Evolutionary conservation across 2,888 invertebrate genomes (phyloP).

Genomic region (Asteroscopus sphinx): DNA sequence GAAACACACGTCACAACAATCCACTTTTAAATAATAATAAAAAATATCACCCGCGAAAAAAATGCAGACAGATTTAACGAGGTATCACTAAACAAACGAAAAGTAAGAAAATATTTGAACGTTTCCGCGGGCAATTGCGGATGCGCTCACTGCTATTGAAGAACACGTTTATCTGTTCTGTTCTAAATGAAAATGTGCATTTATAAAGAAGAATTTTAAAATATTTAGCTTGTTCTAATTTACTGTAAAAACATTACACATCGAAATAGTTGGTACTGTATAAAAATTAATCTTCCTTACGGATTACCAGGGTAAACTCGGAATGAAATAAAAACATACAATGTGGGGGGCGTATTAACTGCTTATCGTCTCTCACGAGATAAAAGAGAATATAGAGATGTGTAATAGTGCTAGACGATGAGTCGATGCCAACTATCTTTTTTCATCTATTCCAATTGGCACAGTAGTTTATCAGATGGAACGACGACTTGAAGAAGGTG

Average conservation of each 20-base stretch:
- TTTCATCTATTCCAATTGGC: slow-evolving; percentile 15
- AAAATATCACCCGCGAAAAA: background rate
- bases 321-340: slow-evolving; percentile 3
- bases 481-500: no score
- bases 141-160: background rate
- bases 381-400: slow-evolving; percentile 8
- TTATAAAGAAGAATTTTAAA: background rate
- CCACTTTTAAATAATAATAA: background rate
- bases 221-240: background rate
- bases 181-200: background rate
- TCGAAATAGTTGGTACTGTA: background rate
- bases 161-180: background rate
- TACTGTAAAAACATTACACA: background rate
- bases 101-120: slow-evolving; percentile 1
- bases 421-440: slow-evolving; percentile 13
- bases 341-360: slow-evolving; percentile 2
- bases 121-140: background rate
- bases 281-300: background rate
- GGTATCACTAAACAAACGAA: background rate
- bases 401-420: slow-evolving; percentile 7
- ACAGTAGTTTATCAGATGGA: background rate
- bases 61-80: background rate
- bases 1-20: slow-evolving; percentile 25
- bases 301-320: background rate
- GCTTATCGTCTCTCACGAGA: slow-evolving; percentile 1